Conservation (phyloP, 1,140 invertebrate genomes). For the Aphis craccivora region DNA sequence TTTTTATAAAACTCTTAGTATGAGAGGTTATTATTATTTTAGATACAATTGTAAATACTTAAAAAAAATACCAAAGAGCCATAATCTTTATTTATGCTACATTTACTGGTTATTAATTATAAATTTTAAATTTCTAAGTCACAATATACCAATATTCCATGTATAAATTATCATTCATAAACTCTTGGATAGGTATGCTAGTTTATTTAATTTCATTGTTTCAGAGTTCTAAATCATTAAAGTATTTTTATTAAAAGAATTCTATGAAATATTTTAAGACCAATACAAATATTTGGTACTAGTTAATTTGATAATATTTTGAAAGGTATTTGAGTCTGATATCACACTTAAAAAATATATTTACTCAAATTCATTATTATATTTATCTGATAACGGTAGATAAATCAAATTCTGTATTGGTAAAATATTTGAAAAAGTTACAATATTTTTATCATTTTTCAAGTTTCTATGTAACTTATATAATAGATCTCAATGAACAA, state of each 20-base stretch:
- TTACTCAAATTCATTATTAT: neutral
- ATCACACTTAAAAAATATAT: neutral
- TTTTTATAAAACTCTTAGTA: neutral
- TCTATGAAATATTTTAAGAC: too few species aligned
- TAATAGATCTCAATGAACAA: neutral
- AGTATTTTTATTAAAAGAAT: too few species aligned
- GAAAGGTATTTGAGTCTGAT: too few species aligned
- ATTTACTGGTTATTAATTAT: neutral
- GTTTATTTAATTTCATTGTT: too few species aligned
- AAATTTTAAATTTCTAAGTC: neutral
- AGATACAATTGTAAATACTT: neutral
- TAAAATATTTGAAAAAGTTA: neutral
- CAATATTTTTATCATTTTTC: neutral
- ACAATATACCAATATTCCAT: neutral
- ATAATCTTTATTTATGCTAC: neutral
- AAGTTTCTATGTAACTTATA: neutral
- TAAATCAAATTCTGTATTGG: neutral
- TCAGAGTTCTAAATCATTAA: too few species aligned
- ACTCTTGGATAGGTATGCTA: neutral
- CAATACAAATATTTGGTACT: too few species aligned
- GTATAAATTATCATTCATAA: neutral
- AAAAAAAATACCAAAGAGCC: neutral
- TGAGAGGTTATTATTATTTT: neutral
- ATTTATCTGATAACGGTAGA: neutral
- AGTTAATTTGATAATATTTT: neutral